These are phyloP conservation scores for Campoletis raptor DNA, from an alignment of 2,888 invertebrate species.

Conservation along the genomic window DNA sequence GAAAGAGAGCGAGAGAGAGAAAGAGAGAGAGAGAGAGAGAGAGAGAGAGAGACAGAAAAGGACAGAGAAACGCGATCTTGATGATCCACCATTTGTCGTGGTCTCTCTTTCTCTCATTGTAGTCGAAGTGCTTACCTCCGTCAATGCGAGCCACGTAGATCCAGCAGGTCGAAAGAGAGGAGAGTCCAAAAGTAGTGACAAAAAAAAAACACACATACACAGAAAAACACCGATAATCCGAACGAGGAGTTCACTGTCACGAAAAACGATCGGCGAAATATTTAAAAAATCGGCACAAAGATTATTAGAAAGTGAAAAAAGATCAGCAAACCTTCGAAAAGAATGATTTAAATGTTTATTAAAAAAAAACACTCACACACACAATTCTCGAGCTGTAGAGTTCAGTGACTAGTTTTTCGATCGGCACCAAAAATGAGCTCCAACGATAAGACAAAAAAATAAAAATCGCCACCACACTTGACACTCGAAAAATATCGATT, in stretches of 20 bases:
- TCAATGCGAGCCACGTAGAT: constrained; percentile 65
- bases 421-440: constrained; percentile 10
- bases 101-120: constrained; percentile 24
- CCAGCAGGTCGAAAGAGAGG: constrained; percentile 38
- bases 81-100: constrained; percentile 29
- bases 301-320: not conserved
- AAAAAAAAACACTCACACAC: not conserved
- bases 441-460: constrained; percentile 7
- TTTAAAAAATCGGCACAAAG: not conserved
- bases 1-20: constrained; percentile 46
- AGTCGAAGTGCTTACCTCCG: constrained; percentile 52
- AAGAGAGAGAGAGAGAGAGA: constrained; percentile 41
- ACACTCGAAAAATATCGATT: constrained; percentile 12
- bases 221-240: constrained; percentile 32
- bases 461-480: constrained; percentile 40
- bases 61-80: constrained; percentile 48
- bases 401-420: not conserved
- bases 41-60: constrained; percentile 40
- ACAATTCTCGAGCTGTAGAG: not conserved
- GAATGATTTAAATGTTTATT: not conserved
- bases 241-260: constrained; percentile 40
- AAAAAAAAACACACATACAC: not conserved
- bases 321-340: not conserved
- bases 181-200: constrained; percentile 38
- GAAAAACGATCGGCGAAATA: constrained; percentile 5